A percentile compares a stretch with the other conserved stretches of the same genome.
Evolutionary conservation across 2,797 vertebrate species (phyloP).

Genomic region (Falco biarmicus): DNA sequence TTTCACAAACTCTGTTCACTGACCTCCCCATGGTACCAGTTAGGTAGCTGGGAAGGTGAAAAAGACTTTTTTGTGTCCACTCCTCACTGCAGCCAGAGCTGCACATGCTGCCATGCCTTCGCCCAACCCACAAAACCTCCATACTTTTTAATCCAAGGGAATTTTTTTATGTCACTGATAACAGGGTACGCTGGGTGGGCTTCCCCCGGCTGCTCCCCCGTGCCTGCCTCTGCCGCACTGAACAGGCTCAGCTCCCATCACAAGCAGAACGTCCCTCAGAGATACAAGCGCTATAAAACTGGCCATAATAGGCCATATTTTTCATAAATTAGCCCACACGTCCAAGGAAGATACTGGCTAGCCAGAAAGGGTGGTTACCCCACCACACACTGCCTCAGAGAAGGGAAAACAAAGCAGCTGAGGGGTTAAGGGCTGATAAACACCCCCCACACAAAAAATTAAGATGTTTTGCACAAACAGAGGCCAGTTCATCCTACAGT

Average conservation of each 20-base stretch:
- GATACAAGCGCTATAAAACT: neutral
- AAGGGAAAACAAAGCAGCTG: neutral
- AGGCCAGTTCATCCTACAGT: neutral
- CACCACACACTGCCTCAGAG: neutral
- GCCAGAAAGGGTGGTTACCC: neutral
- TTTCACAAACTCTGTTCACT: neutral
- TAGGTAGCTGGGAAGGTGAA: neutral
- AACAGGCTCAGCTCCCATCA: neutral
- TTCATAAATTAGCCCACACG: neutral
- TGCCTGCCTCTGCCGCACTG: neutral
- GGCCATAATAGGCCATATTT: neutral
- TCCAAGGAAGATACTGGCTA: neutral
- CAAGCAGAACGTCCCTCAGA: neutral
- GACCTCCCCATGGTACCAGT: neutral
- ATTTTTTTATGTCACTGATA: neutral
- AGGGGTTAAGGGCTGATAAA: neutral
- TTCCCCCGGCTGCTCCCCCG: neutral
- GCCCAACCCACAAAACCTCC: neutral
- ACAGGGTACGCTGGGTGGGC: neutral
- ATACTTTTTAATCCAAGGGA: neutral
- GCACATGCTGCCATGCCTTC: neutral
- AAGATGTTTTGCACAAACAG: neutral
- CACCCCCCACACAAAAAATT: neutral
- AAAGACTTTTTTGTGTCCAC: neutral
- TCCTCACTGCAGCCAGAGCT: neutral